phyloP scores from a whole-genome alignment of 2,888 invertebrate species.

The Papilio gigon region DNA sequence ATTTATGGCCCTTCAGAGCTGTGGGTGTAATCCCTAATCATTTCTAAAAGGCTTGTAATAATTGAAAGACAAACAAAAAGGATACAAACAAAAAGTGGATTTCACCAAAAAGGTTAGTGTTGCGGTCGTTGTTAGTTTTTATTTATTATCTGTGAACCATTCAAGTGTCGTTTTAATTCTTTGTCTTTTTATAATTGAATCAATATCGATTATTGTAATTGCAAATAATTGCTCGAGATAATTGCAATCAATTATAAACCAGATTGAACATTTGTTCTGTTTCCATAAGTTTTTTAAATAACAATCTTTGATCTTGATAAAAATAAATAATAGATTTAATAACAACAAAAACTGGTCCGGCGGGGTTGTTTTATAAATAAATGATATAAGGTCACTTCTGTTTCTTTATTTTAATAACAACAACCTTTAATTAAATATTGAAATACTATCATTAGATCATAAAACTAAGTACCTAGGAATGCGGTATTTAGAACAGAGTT shows the following conservation, averaged over 20 bases:
- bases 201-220: slow-evolving; percentile 15
- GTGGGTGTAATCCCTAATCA: slow-evolving; percentile 10
- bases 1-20: slow-evolving; percentile 21
- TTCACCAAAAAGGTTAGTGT: slow-evolving; percentile 18
- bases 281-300: slow-evolving; percentile 25
- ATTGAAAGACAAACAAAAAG: background rate
- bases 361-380: slow-evolving; percentile 19
- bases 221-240: slow-evolving; percentile 9
- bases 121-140: slow-evolving; percentile 7
- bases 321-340: slow-evolving; percentile 23
- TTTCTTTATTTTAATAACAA: background rate
- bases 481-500: too few species aligned
- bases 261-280: slow-evolving; percentile 30
- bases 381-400: slow-evolving; percentile 35
- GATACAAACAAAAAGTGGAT: background rate
- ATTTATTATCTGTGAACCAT: slow-evolving; percentile 27
- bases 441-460: too few species aligned
- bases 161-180: slow-evolving; percentile 3
- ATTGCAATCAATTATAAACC: slow-evolving; percentile 34
- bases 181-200: slow-evolving; percentile 15
- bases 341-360: slow-evolving; percentile 25
- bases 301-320: slow-evolving; percentile 35
- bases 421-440: background rate
- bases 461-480: too few species aligned
- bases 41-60: slow-evolving; percentile 10